A percentile compares a stretch with the other conserved stretches of the same genome.
phyloP scores from a whole-genome alignment of 1,140 invertebrate genomes.

The Drosophila biarmipes region DNA sequence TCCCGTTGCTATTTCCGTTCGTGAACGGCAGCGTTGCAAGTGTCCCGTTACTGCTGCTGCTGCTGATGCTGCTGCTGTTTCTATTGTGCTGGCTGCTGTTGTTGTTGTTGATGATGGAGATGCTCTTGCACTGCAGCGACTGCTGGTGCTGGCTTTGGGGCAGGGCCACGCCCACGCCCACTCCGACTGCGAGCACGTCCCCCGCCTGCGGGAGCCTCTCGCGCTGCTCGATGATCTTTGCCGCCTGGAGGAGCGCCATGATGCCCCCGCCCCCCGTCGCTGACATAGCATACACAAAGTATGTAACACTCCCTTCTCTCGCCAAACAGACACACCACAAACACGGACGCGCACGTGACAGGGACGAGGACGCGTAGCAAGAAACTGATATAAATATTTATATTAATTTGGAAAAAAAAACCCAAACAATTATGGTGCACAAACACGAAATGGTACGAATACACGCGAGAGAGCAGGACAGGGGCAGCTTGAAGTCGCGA shows the following conservation, averaged over 20 bases:
- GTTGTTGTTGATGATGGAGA: slow-evolving; percentile 52
- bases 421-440: slow-evolving; percentile 17
- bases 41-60: slow-evolving; percentile 34
- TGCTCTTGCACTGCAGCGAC: slow-evolving; percentile 31
- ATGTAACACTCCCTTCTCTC: slow-evolving; percentile 29
- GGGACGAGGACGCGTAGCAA: slow-evolving; percentile 24
- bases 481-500: slow-evolving; percentile 10
- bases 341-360: slow-evolving; percentile 28
- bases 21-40: slow-evolving; percentile 34
- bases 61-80: slow-evolving; percentile 46
- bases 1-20: slow-evolving; percentile 46
- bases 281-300: slow-evolving; percentile 66
- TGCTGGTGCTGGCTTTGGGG: slow-evolving; percentile 25
- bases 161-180: slow-evolving; percentile 16
- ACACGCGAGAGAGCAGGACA: slow-evolving; percentile 10
- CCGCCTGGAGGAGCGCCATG: slow-evolving; percentile 57
- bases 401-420: slow-evolving; percentile 6
- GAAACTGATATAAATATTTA: slow-evolving; percentile 3
- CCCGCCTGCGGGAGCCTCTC: slow-evolving; percentile 47
- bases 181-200: background rate
- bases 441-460: slow-evolving; percentile 5
- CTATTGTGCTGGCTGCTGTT: slow-evolving; percentile 68
- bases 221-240: slow-evolving; percentile 56
- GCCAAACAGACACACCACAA: slow-evolving; percentile 10
- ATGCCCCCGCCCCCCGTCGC: slow-evolving; percentile 48